These are phyloP conservation scores for Chrysopa pallens DNA, from an alignment of 1,140 invertebrate genomes.

Conservation along the genomic window DNA sequence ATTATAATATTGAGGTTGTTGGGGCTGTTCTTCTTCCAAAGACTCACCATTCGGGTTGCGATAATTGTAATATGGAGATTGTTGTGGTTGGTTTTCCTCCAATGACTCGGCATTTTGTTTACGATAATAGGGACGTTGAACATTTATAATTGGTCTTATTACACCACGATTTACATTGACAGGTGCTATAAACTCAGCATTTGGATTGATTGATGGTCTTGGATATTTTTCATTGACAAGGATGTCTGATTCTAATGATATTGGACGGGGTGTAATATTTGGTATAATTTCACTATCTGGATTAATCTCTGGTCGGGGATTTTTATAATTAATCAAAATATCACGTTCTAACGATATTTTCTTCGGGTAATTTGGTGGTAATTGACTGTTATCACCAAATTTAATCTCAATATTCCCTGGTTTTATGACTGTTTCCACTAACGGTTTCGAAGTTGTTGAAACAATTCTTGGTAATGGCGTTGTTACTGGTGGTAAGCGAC, in stretches of 20 bases:
- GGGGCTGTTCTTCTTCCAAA: neutral
- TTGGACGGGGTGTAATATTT: conserved; percentile 11
- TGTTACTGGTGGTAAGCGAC: conserved; percentile 23
- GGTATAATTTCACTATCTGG: conserved; percentile 18
- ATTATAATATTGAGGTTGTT: neutral
- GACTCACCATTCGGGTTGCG: neutral
- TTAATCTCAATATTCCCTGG: conserved; percentile 1
- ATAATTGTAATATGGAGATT: neutral
- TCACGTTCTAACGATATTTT: conserved; percentile 35
- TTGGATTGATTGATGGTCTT: conserved; percentile 38
- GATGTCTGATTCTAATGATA: conserved; percentile 35
- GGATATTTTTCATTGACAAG: conserved; percentile 39
- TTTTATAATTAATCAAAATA: conserved; percentile 40
- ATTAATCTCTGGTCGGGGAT: conserved; percentile 28
- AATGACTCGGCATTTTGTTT: conserved; percentile 3
- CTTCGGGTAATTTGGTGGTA: conserved; percentile 17
- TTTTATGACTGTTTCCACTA: conserved; percentile 5
- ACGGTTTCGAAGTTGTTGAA: conserved; percentile 1
- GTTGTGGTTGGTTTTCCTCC: neutral
- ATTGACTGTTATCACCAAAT: conserved; percentile 4
- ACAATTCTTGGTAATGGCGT: conserved; percentile 20
- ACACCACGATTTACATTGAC: conserved; percentile 30
- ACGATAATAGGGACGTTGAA: conserved; percentile 8
- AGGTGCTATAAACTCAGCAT: conserved; percentile 39
- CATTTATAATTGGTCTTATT: conserved; percentile 14